phyloP scores from a whole-genome alignment of 2,888 invertebrate genomes.

The Macaria liturata region DNA sequence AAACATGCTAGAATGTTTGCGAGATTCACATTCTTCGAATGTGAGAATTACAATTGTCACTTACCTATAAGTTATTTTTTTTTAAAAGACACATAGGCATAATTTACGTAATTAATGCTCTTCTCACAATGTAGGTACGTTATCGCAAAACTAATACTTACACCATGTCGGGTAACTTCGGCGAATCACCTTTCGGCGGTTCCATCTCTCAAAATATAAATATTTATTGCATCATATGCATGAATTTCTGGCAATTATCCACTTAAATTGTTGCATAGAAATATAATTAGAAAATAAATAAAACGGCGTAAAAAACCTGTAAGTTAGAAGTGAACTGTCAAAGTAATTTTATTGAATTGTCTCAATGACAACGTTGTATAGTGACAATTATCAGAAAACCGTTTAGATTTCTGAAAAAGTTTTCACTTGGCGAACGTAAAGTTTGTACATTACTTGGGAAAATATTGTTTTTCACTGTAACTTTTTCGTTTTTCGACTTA shows the following conservation, averaged over 20 bases:
- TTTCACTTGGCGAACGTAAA: not conserved
- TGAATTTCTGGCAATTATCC: slow-evolving; percentile 22
- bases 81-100: too few species aligned
- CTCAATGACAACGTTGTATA: slow-evolving; percentile 20
- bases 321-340: slow-evolving; percentile 17
- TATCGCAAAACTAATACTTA: slow-evolving; percentile 47
- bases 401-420: slow-evolving; percentile 1
- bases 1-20: too few species aligned
- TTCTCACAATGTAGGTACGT: not conserved
- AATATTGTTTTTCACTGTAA: too few species aligned
- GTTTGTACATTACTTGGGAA: too few species aligned
- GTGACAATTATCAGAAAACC: not conserved
- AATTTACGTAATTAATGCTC: too few species aligned
- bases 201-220: slow-evolving; percentile 52
- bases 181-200: slow-evolving; percentile 48
- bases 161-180: slow-evolving; percentile 68
- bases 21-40: too few species aligned
- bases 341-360: slow-evolving; percentile 9
- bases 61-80: too few species aligned
- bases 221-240: slow-evolving; percentile 36
- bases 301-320: slow-evolving; percentile 30
- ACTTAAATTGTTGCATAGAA: not conserved
- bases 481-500: too few species aligned
- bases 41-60: too few species aligned
- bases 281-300: slow-evolving; percentile 11